phyloP scores from a whole-genome alignment of 2,797 vertebrate species.

The Tenualosa thibaudeaui region DNA sequence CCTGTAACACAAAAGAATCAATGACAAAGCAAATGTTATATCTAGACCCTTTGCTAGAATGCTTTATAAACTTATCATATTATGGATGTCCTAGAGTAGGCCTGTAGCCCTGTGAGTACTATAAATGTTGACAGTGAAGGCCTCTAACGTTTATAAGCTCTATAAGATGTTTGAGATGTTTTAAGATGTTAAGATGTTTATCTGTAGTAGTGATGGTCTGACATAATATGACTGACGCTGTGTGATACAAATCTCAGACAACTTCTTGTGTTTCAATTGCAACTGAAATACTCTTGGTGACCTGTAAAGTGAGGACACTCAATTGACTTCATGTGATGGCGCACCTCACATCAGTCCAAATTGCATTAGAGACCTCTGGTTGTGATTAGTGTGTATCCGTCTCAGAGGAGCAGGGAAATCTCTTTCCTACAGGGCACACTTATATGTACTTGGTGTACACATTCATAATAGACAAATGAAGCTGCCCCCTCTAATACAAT shows the following conservation, averaged over 20 bases:
- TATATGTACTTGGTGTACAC: not conserved
- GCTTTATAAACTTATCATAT: not conserved
- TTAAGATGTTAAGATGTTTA: not conserved
- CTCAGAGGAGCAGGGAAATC: not conserved
- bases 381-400: not conserved
- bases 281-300: constrained; percentile 12
- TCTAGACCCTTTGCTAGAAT: not conserved
- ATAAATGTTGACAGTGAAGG: not conserved
- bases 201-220: not conserved
- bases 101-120: not conserved
- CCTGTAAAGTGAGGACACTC: constrained; percentile 24
- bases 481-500: not conserved
- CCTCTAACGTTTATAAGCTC: not conserved
- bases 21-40: not conserved
- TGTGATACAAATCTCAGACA: not conserved
- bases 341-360: constrained; percentile 12
- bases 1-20: not conserved
- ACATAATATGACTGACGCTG: not conserved
- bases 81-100: too few species aligned
- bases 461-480: not conserved
- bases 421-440: not conserved
- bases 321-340: constrained; percentile 34
- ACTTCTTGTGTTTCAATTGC: constrained; percentile 17
- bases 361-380: not conserved
- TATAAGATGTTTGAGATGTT: too few species aligned